phyloP scores from a whole-genome alignment of 2,797 vertebrate species.

The Macrochelys suwanniensis region DNA sequence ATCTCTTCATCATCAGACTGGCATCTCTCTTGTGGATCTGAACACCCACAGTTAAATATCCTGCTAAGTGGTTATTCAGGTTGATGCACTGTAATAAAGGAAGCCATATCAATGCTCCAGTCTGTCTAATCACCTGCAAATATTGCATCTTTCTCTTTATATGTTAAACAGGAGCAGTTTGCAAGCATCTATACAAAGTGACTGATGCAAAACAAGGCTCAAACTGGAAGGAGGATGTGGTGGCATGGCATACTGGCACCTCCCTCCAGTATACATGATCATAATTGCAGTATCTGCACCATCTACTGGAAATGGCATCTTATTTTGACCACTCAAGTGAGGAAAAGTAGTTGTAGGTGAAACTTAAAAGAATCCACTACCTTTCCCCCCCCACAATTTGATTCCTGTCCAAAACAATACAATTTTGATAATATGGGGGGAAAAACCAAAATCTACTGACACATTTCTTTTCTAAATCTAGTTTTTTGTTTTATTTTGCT shows the following conservation, averaged over 20 bases:
- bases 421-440: not conserved
- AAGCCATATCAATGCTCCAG: not conserved
- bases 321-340: not conserved
- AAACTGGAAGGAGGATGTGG: not conserved
- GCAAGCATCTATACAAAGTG: not conserved
- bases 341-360: not conserved
- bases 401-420: not conserved
- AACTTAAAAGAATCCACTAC: not conserved
- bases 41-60: not conserved
- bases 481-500: too few species aligned
- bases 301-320: not conserved
- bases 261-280: not conserved
- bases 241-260: not conserved
- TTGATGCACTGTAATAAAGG: not conserved
- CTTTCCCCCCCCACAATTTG: not conserved
- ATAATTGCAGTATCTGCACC: not conserved
- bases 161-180: not conserved
- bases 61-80: not conserved
- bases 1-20: too few species aligned
- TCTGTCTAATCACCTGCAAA: not conserved
- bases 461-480: not conserved
- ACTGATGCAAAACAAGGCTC: not conserved
- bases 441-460: not conserved
- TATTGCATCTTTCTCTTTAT: not conserved
- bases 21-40: too few species aligned